Base-by-base conservation (phyloP, 30 jellyfish, hydroid and myxozoan genomes). In the Phacellophora camtschatica region DNA sequence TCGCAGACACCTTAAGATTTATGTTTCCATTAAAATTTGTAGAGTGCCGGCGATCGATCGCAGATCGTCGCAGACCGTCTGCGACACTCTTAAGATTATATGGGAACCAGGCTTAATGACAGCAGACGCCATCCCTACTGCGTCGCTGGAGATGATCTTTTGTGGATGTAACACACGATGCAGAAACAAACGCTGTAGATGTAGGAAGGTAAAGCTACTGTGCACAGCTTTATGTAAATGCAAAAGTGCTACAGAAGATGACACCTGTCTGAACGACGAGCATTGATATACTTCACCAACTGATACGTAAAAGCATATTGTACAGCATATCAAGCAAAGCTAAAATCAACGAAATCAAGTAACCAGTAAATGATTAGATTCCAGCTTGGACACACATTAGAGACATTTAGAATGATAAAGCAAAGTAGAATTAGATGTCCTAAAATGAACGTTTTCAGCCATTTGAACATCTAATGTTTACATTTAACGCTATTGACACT, bases 121-220 rank as follows among this genome's bases (percentile, higher is more conserved):
- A 36, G 81, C 65, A 58, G 81, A 67, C 36, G 65, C 81, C 81
- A 34, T 67, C 55, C 81, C 65, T 67, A 37, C 81, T 67, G 81
- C 81, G 36, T 67, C 81, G 25, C 81, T 67, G 63, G 81, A 67
- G 30, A 67, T 33, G 81, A 67, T 67, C 81, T 67, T 67, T 41
- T 67, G 81, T 39, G 55, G 81, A 67, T 67, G 36, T 33, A 34
- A 67, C 81, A 41, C 81, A 67, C 65, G 55, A 34, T 67, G 81
- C 66, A 67, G 81, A 11, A 67, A 67, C 81, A 31, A 58, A 25
- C 74, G 74, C 74, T 58, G 74, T 31, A 58, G 74, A 58, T 58
- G 43, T 31, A 58, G 74, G 27, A 58, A 58, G 74, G 8, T 5
- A 31, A 16, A 4, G 27, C 41, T 16, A 15, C 67, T 39, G n/a